Conservation (phyloP, 2,888 invertebrate genomes). For the Anodontia alba region DNA sequence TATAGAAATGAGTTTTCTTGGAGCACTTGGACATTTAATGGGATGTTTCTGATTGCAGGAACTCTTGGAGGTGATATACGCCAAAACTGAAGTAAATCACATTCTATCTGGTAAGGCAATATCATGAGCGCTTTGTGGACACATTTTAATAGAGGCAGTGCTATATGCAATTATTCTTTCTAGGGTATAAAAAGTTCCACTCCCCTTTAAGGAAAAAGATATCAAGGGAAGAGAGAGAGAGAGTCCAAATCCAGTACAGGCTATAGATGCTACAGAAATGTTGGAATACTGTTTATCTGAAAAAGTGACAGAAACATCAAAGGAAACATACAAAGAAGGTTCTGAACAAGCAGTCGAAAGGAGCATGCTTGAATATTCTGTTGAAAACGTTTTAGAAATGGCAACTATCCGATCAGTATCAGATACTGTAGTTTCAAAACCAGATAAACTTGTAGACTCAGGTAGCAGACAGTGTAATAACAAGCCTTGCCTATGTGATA, state of each 20-base stretch:
- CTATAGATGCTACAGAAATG: not conserved
- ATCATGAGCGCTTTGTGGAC: slow-evolving; percentile 22
- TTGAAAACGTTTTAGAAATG: not conserved
- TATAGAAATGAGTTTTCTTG: slow-evolving; percentile 25
- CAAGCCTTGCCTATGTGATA: not conserved
- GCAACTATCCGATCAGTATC: not conserved
- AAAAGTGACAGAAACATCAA: not conserved
- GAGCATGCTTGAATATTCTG: not conserved
- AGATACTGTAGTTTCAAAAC: not conserved
- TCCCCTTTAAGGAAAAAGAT: not conserved
- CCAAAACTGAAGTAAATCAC: not conserved
- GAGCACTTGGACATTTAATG: slow-evolving; percentile 19
- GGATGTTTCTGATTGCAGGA: slow-evolving; percentile 19
- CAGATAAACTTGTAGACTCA: not conserved
- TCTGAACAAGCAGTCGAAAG: not conserved
- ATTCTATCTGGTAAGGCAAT: slow-evolving; percentile 20
- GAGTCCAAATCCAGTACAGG: not conserved
- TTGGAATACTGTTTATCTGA: not conserved
- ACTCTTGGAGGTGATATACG: too few relatives aligned
- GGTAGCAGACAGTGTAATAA: not conserved
- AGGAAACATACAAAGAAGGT: not conserved
- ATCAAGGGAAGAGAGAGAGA: not conserved
- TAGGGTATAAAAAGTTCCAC: not conserved
- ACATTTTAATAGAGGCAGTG: slow-evolving; percentile 11
- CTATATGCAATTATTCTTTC: not conserved